Conservation (phyloP, 2,888 invertebrate genomes). For the Carterocephalus palaemon region DNA sequence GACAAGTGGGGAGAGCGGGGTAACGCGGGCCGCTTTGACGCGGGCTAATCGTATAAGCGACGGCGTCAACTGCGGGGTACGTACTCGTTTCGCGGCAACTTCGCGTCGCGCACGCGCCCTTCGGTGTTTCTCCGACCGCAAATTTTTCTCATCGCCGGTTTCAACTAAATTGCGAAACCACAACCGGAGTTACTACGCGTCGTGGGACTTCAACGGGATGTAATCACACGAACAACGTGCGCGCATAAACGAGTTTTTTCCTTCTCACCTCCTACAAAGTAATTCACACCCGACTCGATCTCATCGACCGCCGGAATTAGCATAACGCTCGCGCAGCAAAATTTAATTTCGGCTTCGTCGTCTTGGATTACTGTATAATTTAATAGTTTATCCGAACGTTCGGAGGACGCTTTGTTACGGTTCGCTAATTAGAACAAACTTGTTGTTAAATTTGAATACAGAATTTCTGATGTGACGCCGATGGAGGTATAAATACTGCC, state of each 20-base stretch:
- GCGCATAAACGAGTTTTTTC: slow-evolving; percentile 55
- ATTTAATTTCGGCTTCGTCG: slow-evolving; percentile 41
- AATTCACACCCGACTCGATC: slow-evolving; percentile 42
- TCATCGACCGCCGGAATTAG: slow-evolving; percentile 51
- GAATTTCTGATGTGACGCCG: slow-evolving; percentile 17
- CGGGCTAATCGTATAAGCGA: slow-evolving; percentile 44
- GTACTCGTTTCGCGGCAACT: slow-evolving; percentile 33
- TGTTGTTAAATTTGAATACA: slow-evolving; percentile 30
- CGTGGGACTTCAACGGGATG: slow-evolving; percentile 53
- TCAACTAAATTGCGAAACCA: slow-evolving; percentile 71
- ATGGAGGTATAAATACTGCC: slow-evolving; percentile 22
- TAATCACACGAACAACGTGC: slow-evolving; percentile 64
- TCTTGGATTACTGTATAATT: slow-evolving; percentile 41
- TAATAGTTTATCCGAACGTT: slow-evolving; percentile 38
- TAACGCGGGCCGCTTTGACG: slow-evolving; percentile 34
- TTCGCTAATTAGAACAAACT: slow-evolving; percentile 39
- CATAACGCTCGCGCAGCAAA: slow-evolving; percentile 41
- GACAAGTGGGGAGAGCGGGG: slow-evolving; percentile 49
- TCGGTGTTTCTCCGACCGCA: slow-evolving; percentile 41
- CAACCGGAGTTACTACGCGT: slow-evolving; percentile 51
- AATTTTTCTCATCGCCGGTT: slow-evolving; percentile 68
- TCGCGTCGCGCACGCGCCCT: slow-evolving; percentile 46
- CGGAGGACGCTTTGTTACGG: slow-evolving; percentile 33
- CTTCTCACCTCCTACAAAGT: slow-evolving; percentile 36
- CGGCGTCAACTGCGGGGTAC: slow-evolving; percentile 51